Percentiles rank a stretch among this genome's conserved stretches.
Evolutionary conservation across 2,113 vertebrate genomes (phyloP).

Genomic region (Amia ocellicauda): DNA sequence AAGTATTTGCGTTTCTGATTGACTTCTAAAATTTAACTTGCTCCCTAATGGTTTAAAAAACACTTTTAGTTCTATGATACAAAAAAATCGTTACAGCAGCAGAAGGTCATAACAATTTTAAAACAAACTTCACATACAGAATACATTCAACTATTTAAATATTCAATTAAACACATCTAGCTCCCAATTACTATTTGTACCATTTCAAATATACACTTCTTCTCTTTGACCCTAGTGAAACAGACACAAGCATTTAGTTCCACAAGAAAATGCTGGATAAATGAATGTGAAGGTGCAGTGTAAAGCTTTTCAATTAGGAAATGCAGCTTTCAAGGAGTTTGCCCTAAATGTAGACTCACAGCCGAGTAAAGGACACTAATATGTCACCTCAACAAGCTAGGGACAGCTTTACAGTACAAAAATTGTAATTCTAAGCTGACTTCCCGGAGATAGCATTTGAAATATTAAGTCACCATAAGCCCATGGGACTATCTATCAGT

Average conservation of each 20-base stretch:
- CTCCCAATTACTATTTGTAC: neutral
- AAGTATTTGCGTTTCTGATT: no score
- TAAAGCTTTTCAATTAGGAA: neutral
- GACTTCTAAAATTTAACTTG: no score
- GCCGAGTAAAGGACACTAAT: neutral
- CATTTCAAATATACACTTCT: no score
- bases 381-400: neutral
- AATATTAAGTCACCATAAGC: slow-evolving; percentile 7
- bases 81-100: no score
- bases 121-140: no score
- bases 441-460: slow-evolving; percentile 4
- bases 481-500: slow-evolving; percentile 3
- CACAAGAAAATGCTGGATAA: neutral
- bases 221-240: no score
- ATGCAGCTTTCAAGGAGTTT: neutral
- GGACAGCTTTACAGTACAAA: neutral
- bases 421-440: neutral
- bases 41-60: no score
- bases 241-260: no score
- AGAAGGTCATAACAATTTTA: no score
- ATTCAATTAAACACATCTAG: no score
- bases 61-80: no score
- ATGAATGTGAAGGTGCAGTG: neutral
- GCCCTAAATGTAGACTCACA: slow-evolving; percentile 1
- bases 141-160: no score